Evolutionary conservation across 2,113 vertebrate species (phyloP), one percentile per base, ranked within the genome.

Genomic region (Odobenus rosmarus): DNA sequence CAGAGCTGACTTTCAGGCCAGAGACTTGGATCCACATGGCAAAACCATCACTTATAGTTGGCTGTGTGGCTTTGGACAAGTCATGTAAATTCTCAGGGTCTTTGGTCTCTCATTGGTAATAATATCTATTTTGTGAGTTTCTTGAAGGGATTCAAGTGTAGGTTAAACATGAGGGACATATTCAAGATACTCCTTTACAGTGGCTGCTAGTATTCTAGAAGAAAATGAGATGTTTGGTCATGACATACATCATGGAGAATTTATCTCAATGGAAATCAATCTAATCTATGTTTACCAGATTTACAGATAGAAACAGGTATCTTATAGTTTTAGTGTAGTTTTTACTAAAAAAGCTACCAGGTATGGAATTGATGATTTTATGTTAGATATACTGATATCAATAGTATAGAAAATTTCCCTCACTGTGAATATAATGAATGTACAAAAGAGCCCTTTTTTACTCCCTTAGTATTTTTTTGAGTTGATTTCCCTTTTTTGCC

Each of bases 291-390:
- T 33, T 64, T 74, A 61, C 36, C 26, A 64, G 7, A 61, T 64
- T 83, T 84, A 89, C n/a, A 89, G 57, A 42, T 46, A 0, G 15
- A 96, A 95, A 69, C 33, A 93, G 76, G 76, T 18, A 33, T 46
- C 62, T 92, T 64, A 36, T 2, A 93, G 53, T 64, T 93, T 90
- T 89, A 95, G 62, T 33, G 33, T 79, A 59, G 36, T 89, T 94
- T 53, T 96, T 51, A 53, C 13, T 86, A 42, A 77, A 79, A 72
- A 61, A 49, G n/a, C 39, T 83, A 67, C 15, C 9, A 89, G 26
- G 15, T 88, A 21, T 61, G 39, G 39, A 88, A 95, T 55, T 33
- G 36, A 64, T 80, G 64, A n/a, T 62, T 94, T 94, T 87, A 59
- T 84, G 51, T 93, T 49, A 92, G 46, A 82, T 33, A 57, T 61